phyloP scores from a whole-genome alignment of 2,888 invertebrate genomes.

The Toxonevra muliebris region DNA sequence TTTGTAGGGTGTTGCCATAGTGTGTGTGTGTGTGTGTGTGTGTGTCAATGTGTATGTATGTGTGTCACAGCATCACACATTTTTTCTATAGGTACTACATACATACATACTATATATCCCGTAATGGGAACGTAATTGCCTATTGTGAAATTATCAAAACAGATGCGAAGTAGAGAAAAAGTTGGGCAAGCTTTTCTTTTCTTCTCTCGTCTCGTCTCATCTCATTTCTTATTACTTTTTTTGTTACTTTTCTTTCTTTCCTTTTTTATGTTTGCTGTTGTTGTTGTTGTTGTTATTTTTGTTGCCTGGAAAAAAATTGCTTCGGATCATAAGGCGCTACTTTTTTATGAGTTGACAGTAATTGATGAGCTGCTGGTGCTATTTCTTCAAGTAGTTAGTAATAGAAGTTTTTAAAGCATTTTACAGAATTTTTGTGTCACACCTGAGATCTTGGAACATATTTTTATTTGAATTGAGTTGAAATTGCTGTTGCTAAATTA shows the following conservation, averaged over 20 bases:
- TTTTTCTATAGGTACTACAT: not conserved
- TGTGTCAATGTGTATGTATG: not conserved
- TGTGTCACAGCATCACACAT: conserved; percentile 5
- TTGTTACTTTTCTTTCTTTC: no score
- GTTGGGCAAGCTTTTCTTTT: not conserved
- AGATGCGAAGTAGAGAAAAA: not conserved
- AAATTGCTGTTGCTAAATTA: no score
- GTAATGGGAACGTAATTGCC: conserved; percentile 53
- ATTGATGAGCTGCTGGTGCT: conserved; percentile 1
- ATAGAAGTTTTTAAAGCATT: no score
- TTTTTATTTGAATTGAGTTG: no score
- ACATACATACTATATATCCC: not conserved
- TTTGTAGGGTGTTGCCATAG: no score
- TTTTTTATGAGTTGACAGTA: conserved; percentile 1
- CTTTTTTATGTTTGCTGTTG: no score
- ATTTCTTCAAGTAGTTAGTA: no score
- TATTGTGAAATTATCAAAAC: conserved; percentile 43
- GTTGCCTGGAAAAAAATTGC: not conserved
- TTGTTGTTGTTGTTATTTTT: not conserved
- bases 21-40: not conserved
- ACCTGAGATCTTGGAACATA: no score
- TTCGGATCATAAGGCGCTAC: not conserved
- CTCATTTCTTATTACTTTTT: no score
- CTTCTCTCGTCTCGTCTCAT: no score
- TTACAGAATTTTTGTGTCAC: no score